phyloP scores from a whole-genome alignment of 2,797 vertebrate genomes.

The Antennarius maculatus region DNA sequence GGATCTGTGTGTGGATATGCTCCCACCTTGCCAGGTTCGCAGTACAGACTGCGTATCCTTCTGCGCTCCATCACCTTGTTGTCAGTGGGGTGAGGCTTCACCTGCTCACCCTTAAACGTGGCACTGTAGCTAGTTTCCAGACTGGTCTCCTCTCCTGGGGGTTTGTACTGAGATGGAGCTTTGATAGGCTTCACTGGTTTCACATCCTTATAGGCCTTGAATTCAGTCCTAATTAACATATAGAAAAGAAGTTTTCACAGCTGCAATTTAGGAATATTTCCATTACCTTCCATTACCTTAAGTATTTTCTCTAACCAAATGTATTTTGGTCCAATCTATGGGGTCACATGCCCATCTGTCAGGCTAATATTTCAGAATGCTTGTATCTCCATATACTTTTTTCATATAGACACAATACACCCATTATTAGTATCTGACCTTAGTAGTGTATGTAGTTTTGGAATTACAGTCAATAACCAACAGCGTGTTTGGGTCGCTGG shows the following conservation, averaged over 20 bases:
- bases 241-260: background rate
- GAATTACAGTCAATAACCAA: too few relatives aligned
- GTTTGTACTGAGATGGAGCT: constrained; percentile 90
- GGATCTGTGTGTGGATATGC: background rate
- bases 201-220: constrained; percentile 92
- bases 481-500: too few relatives aligned
- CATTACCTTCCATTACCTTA: background rate
- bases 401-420: too few relatives aligned
- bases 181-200: constrained; percentile 92
- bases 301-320: background rate
- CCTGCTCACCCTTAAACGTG: constrained; percentile 94
- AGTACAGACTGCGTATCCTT: constrained; percentile 98
- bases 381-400: too few relatives aligned
- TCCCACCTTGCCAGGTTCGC: constrained; percentile 91
- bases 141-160: constrained; percentile 83
- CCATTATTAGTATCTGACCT: too few relatives aligned
- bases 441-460: too few relatives aligned
- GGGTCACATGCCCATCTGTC: too few relatives aligned
- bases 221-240: constrained; percentile 88
- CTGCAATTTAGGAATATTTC: background rate
- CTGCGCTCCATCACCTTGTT: constrained; percentile 92
- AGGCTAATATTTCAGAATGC: too few relatives aligned
- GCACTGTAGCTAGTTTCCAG: constrained; percentile 96
- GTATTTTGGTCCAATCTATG: too few relatives aligned
- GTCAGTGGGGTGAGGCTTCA: constrained; percentile 83